Evolutionary conservation across 2,113 vertebrate genomes (phyloP).

Genomic region (Chlorodrepanis virens): DNA sequence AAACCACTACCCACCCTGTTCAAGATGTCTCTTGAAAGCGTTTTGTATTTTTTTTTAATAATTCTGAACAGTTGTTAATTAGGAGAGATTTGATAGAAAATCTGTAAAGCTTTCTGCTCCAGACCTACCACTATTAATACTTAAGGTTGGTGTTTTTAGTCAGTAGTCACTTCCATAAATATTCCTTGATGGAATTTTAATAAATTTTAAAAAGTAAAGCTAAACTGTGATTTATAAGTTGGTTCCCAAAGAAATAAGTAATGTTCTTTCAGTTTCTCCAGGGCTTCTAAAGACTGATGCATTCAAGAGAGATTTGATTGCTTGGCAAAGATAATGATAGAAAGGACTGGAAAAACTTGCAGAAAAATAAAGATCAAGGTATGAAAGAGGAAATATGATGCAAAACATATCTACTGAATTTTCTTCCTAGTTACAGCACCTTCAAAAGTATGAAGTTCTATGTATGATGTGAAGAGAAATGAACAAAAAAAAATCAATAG

Average conservation of each 20-base stretch:
- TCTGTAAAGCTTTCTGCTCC: background rate
- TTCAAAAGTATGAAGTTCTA: constrained; percentile 7
- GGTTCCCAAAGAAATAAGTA: background rate
- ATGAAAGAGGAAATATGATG: background rate
- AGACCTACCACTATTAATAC: background rate
- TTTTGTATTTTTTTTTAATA: background rate
- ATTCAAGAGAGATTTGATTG: background rate
- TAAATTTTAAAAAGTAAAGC: background rate
- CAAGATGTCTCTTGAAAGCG: background rate
- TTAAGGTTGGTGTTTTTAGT: background rate
- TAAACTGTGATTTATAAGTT: background rate
- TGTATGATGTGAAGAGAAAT: background rate
- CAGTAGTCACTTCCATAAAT: background rate
- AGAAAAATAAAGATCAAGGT: background rate
- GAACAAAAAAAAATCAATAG: background rate
- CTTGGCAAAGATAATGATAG: background rate
- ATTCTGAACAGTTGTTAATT: background rate
- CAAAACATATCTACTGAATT: background rate
- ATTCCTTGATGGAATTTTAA: background rate
- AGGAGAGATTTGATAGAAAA: background rate
- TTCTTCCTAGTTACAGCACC: background rate
- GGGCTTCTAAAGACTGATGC: background rate
- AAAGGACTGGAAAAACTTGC: background rate
- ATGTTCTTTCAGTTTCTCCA: background rate
- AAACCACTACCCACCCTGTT: background rate